These are phyloP conservation scores for Parasteatoda tepidariorum DNA, from an alignment of 1,140 invertebrate species.

Conservation along the genomic window DNA sequence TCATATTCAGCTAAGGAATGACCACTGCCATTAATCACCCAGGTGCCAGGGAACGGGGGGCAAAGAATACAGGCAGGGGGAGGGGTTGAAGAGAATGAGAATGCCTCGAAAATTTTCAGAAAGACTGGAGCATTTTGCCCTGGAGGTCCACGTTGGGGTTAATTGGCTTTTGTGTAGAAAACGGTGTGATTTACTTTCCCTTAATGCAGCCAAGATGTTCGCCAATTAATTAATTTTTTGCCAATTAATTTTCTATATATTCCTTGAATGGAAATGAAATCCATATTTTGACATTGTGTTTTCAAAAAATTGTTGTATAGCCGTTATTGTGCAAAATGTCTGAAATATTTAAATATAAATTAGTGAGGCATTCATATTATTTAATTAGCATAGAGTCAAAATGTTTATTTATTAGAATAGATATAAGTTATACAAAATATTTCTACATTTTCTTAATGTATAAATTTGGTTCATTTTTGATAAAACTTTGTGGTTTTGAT, in stretches of 20 bases:
- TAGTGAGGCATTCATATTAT: no score
- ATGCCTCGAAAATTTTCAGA: neutral
- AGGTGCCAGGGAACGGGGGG: constrained; percentile 1
- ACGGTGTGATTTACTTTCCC: constrained; percentile 21
- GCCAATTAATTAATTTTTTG: constrained; percentile 53
- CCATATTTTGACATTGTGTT: no score
- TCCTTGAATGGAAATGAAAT: no score
- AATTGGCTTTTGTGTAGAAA: constrained; percentile 26
- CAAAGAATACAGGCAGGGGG: neutral
- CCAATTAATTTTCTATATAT: constrained; percentile 11
- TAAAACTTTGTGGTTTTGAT: no score
- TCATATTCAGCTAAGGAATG: constrained; percentile 33
- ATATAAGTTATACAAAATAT: no score
- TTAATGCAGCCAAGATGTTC: constrained; percentile 20
- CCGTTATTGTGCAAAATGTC: no score
- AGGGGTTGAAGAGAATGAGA: neutral
- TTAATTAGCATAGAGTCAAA: no score
- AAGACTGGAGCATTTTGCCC: constrained; percentile 17
- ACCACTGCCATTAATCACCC: constrained; percentile 47
- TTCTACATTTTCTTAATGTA: no score
- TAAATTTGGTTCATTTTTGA: no score
- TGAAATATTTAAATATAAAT: no score
- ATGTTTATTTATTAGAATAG: no score
- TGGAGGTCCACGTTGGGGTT: constrained; percentile 12
- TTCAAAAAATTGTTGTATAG: no score